These are phyloP conservation scores for Hyperopisus bebe DNA, from an alignment of 2,113 vertebrate species.

Conservation along the genomic window DNA sequence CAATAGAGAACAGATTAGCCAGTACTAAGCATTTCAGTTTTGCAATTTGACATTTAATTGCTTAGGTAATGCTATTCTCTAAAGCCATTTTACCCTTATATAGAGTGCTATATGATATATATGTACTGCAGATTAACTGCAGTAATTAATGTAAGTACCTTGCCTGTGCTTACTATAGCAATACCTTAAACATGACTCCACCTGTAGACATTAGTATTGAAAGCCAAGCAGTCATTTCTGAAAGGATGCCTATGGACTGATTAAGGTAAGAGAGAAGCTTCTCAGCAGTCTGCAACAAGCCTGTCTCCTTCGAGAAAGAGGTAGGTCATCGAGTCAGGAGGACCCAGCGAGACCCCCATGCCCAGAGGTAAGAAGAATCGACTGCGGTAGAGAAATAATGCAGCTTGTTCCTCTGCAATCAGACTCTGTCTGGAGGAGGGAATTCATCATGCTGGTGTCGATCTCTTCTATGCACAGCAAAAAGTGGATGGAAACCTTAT, in stretches of 20 bases:
- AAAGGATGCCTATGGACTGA: not conserved
- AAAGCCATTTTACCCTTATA: not conserved
- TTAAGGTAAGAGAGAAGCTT: not conserved
- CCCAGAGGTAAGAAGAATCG: not conserved
- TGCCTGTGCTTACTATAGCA: not conserved
- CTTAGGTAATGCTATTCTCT: not conserved
- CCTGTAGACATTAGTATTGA: not conserved
- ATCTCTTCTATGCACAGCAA: not conserved
- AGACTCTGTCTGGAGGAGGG: not conserved
- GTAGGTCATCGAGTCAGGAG: not conserved
- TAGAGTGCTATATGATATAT: not conserved
- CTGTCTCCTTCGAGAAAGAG: not conserved
- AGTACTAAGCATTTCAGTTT: not conserved
- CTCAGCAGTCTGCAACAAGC: not conserved
- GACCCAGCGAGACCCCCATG: not conserved
- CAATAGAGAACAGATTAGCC: not conserved
- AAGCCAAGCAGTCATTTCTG: not conserved
- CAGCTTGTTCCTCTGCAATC: not conserved
- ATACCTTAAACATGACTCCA: not conserved
- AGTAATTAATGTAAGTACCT: not conserved
- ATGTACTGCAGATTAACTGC: not conserved
- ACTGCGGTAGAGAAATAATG: not conserved
- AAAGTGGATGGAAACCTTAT: not conserved
- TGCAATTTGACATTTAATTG: not conserved
- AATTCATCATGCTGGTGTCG: not conserved